These are phyloP conservation scores for Sebastolobus altivelis DNA, from an alignment of 2,797 vertebrate species.

Conservation along the genomic window DNA sequence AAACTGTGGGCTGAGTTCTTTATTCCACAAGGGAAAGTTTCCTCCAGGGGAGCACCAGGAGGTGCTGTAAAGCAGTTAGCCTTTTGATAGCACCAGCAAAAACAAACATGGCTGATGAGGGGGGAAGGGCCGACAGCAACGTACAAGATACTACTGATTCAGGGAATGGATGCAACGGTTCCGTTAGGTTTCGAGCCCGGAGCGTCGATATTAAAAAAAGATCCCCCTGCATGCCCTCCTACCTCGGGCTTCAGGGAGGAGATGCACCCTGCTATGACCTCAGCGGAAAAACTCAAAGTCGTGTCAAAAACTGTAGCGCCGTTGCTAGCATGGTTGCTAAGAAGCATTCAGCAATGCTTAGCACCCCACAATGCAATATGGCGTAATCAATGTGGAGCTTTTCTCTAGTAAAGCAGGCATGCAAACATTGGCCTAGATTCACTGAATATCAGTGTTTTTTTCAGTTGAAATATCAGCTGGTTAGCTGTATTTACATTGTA, in stretches of 20 bases:
- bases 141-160: slow-evolving; percentile 46
- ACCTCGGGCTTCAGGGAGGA: slow-evolving; percentile 62
- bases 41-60: slow-evolving; percentile 77
- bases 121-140: slow-evolving; percentile 59
- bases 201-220: slow-evolving; percentile 68
- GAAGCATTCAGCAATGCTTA: slow-evolving; percentile 50
- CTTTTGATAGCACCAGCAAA: slow-evolving; percentile 81
- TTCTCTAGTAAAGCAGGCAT: slow-evolving; percentile 31
- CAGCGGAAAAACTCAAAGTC: slow-evolving; percentile 61
- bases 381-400: slow-evolving; percentile 50
- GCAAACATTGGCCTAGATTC: slow-evolving; percentile 32
- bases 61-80: slow-evolving; percentile 85
- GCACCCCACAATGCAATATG: slow-evolving; percentile 52
- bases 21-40: slow-evolving; percentile 65
- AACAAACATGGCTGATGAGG: slow-evolving; percentile 85
- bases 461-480: slow-evolving; percentile 7
- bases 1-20: slow-evolving; percentile 69
- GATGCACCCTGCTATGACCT: slow-evolving; percentile 62
- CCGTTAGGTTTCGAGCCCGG: slow-evolving; percentile 55
- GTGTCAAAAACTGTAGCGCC: slow-evolving; percentile 35
- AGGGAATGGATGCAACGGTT: slow-evolving; percentile 73
- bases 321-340: slow-evolving; percentile 54
- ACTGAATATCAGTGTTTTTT: neutral
- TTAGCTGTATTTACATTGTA: slow-evolving; percentile 26
- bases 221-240: slow-evolving; percentile 41